phyloP scores from a whole-genome alignment of 2,888 invertebrate species.

The Ceriagrion tenellum region DNA sequence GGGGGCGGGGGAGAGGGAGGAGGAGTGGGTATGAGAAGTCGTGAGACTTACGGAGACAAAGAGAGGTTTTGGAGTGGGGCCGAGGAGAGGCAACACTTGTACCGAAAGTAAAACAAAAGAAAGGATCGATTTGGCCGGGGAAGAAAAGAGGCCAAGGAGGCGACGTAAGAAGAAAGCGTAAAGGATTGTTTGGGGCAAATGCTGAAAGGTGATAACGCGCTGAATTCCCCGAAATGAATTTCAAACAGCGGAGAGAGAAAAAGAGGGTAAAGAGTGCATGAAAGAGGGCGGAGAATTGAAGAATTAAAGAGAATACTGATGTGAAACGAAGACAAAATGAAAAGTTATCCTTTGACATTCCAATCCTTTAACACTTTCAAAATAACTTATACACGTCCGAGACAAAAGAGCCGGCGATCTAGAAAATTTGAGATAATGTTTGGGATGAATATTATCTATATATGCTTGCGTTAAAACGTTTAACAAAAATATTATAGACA shows the following conservation, averaged over 20 bases:
- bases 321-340: not conserved
- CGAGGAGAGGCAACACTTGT: not conserved
- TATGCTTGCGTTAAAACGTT: too few relatives aligned
- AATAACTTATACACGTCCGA: too few relatives aligned
- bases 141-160: not conserved
- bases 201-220: not conserved
- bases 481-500: too few relatives aligned
- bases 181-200: not conserved
- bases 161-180: not conserved
- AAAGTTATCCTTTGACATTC: too few relatives aligned
- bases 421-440: too few relatives aligned
- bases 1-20: too few relatives aligned
- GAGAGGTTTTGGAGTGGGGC: not conserved
- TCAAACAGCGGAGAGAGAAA: not conserved
- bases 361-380: too few relatives aligned
- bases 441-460: too few relatives aligned
- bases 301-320: not conserved
- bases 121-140: not conserved
- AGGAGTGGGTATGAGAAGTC: not conserved
- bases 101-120: not conserved
- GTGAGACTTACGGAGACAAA: not conserved
- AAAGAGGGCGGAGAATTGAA: not conserved
- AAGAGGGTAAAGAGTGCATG: not conserved
- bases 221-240: not conserved
- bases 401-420: too few relatives aligned